Percentiles rank a stretch among this genome's conserved stretches.
phyloP scores from a whole-genome alignment of 2,797 vertebrate species.

The Hypotaenidia okinawae region DNA sequence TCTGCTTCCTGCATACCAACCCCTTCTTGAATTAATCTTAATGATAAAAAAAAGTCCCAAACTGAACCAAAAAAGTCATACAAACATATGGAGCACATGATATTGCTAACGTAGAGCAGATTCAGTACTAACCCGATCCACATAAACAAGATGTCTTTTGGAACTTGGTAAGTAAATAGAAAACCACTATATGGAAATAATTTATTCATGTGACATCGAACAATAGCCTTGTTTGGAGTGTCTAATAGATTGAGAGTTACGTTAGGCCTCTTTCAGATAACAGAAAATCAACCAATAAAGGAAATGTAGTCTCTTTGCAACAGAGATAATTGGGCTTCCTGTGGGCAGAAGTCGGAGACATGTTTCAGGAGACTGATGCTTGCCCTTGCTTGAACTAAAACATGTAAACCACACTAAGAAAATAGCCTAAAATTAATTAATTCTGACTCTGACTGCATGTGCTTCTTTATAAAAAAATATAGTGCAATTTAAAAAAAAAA shows the following conservation, averaged over 20 bases:
- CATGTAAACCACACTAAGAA: background rate
- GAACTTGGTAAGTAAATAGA: background rate
- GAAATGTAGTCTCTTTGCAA: background rate
- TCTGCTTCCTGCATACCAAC: background rate
- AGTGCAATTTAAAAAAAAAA: background rate
- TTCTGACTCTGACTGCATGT: background rate
- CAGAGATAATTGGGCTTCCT: background rate
- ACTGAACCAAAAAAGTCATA: background rate
- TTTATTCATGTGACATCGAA: background rate
- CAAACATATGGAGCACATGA: constrained; percentile 2
- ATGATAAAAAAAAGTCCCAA: background rate
- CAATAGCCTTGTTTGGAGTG: background rate
- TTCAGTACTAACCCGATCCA: background rate
- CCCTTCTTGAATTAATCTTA: constrained; percentile 19
- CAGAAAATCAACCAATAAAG: background rate
- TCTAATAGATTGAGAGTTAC: background rate
- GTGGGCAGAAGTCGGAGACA: background rate
- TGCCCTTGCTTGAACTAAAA: background rate
- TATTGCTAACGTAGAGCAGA: constrained; percentile 11
- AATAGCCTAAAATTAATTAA: background rate
- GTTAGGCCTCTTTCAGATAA: background rate
- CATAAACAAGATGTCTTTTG: background rate
- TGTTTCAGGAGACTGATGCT: background rate
- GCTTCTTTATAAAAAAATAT: background rate
- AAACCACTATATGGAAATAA: background rate